Evolutionary conservation across 2,888 invertebrate genomes (phyloP).

Genomic region (Artemia sinica): DNA sequence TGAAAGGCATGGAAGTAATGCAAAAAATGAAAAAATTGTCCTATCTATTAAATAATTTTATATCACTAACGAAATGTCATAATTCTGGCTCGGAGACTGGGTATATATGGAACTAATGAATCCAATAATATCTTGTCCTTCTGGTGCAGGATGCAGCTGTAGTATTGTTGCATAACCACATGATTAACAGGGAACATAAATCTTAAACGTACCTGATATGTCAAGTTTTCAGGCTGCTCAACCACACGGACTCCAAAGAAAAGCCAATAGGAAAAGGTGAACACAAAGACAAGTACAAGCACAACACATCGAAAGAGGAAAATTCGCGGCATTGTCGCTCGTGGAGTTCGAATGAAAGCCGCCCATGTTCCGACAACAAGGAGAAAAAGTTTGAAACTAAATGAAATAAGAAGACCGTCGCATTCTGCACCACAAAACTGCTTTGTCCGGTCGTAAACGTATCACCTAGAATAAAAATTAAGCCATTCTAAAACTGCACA

Average conservation of each 20-base stretch:
- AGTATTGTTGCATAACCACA: background rate
- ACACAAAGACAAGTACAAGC: slow-evolving; percentile 68
- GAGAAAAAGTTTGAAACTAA: slow-evolving; percentile 76
- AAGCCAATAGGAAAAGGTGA: slow-evolving; percentile 91
- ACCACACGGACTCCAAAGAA: slow-evolving; percentile 78
- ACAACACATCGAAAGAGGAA: slow-evolving; percentile 75
- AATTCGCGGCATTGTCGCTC: slow-evolving; percentile 75
- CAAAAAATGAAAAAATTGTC: too few relatives aligned
- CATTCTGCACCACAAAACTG: slow-evolving; percentile 85
- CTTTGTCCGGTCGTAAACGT: slow-evolving; percentile 27
- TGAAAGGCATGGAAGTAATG: too few relatives aligned
- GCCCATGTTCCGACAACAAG: slow-evolving; percentile 83
- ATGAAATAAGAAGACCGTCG: slow-evolving; percentile 74
- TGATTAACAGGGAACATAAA: slow-evolving; percentile 11
- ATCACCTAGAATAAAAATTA: slow-evolving; percentile 18
- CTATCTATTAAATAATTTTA: too few relatives aligned
- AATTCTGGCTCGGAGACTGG: too few relatives aligned
- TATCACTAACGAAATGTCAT: too few relatives aligned
- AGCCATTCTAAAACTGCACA: too few relatives aligned
- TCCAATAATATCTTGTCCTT: background rate
- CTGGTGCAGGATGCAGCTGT: background rate
- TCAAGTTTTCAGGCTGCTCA: slow-evolving; percentile 30
- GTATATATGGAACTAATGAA: too few relatives aligned
- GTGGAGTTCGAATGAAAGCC: slow-evolving; percentile 63
- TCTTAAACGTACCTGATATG: slow-evolving; percentile 19